A percentile compares a stretch with the other conserved stretches of the same genome.
Conservation (phyloP, 2,797 vertebrate genomes). For the Scolopax rusticola region DNA sequence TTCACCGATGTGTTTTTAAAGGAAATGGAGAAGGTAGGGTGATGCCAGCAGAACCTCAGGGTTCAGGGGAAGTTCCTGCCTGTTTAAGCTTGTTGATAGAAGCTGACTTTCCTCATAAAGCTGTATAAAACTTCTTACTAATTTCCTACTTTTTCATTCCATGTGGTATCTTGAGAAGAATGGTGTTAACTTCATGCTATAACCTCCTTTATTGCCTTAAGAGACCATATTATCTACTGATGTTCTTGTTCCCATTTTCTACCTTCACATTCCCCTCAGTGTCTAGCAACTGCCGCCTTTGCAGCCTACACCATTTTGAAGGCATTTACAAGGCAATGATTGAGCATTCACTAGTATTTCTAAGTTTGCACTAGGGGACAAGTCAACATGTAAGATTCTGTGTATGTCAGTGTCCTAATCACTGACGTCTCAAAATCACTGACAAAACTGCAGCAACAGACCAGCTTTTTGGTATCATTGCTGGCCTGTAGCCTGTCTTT, state of each 20-base stretch:
- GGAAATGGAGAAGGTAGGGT: slow-evolving; percentile 69
- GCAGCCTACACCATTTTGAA: neutral
- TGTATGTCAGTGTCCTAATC: neutral
- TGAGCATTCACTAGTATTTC: neutral
- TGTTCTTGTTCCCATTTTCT: neutral
- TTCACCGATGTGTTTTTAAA: slow-evolving; percentile 65
- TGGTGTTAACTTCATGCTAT: neutral
- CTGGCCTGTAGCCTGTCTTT: neutral
- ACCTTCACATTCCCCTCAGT: neutral
- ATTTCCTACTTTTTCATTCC: neutral
- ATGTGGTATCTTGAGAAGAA: neutral
- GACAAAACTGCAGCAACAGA: neutral
- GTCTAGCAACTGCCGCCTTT: neutral
- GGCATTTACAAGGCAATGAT: neutral
- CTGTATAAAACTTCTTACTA: neutral
- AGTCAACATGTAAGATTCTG: neutral
- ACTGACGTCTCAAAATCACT: neutral
- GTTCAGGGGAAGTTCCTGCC: neutral
- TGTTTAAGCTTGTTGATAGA: neutral
- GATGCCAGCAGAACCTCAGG: neutral
- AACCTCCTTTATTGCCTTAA: neutral
- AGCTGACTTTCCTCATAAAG: neutral
- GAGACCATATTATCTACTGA: neutral
- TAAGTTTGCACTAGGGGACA: neutral
- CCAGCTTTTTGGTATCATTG: neutral